Conservation (phyloP, 2,888 invertebrate genomes). For the Lithophane ornitopus region DNA sequence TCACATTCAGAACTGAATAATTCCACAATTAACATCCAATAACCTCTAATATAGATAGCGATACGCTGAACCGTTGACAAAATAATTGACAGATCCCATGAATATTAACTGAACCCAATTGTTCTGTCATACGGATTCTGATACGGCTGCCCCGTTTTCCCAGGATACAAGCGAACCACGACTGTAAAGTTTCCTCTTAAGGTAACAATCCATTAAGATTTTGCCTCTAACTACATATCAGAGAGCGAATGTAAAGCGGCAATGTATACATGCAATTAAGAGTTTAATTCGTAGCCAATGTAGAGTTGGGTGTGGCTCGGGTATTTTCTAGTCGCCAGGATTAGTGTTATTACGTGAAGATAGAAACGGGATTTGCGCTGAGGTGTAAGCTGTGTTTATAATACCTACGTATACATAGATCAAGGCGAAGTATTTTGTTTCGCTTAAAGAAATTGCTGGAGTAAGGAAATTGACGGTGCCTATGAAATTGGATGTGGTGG, state of each 20-base stretch:
- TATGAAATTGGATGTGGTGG: slow-evolving; percentile 45
- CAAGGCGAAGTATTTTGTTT: slow-evolving; percentile 55
- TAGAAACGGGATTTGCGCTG: slow-evolving; percentile 65
- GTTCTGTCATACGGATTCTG: slow-evolving; percentile 77
- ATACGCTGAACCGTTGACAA: slow-evolving; percentile 56
- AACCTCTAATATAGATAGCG: slow-evolving; percentile 57
- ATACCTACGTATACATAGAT: slow-evolving; percentile 49
- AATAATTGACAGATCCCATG: slow-evolving; percentile 79
- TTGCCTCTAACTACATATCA: slow-evolving; percentile 80
- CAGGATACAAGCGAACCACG: slow-evolving; percentile 71
- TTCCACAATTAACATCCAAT: slow-evolving; percentile 57
- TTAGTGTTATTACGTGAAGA: slow-evolving; percentile 67
- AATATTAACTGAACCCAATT: slow-evolving; percentile 80
- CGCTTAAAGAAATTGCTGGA: slow-evolving; percentile 53
- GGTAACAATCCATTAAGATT: slow-evolving; percentile 86
- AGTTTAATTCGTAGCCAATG: slow-evolving; percentile 65
- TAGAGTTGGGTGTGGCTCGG: slow-evolving; percentile 50
- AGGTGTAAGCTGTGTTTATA: slow-evolving; percentile 62
- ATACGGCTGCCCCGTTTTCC: slow-evolving; percentile 74
- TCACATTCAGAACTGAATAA: slow-evolving; percentile 41
- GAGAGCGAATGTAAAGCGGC: slow-evolving; percentile 74
- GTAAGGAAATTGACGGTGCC: slow-evolving; percentile 43
- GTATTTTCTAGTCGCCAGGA: slow-evolving; percentile 64
- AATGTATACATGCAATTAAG: slow-evolving; percentile 79
- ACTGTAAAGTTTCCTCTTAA: slow-evolving; percentile 73